Conservation (phyloP, 2,888 invertebrate genomes). For the Eilema sororculum region DNA sequence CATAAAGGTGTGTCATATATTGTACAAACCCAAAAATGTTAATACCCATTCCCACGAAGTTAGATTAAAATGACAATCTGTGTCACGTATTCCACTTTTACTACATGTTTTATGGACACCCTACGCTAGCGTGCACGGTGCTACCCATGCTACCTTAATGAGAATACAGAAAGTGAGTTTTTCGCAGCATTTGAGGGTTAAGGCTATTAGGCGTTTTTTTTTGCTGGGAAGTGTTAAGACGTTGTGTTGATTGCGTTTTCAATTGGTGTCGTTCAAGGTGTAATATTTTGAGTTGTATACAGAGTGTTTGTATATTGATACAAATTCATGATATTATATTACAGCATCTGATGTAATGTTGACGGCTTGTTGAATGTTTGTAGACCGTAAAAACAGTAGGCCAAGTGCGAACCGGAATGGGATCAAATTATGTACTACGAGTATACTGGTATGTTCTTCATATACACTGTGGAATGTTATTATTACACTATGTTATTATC, state of each 20-base stretch:
- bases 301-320: background rate
- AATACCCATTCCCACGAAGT: background rate
- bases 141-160: slow-evolving; percentile 16
- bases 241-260: slow-evolving; percentile 15
- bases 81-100: slow-evolving; percentile 9
- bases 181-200: slow-evolving; percentile 24
- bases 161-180: slow-evolving; percentile 23
- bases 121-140: slow-evolving; percentile 16
- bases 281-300: background rate
- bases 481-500: no score
- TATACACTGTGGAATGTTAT: no score
- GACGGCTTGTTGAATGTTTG: no score
- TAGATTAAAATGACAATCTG: background rate
- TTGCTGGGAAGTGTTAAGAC: slow-evolving; percentile 10
- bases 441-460: no score
- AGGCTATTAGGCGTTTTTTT: slow-evolving; percentile 21
- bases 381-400: no score
- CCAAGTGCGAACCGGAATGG: no score
- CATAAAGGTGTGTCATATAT: background rate
- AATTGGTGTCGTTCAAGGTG: slow-evolving; percentile 12
- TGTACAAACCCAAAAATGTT: background rate
- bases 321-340: background rate
- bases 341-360: no score
- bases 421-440: no score
- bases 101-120: slow-evolving; percentile 14